Evolutionary conservation across 2,113 vertebrate genomes (phyloP).

Genomic region (Aptenodytes forsteri): DNA sequence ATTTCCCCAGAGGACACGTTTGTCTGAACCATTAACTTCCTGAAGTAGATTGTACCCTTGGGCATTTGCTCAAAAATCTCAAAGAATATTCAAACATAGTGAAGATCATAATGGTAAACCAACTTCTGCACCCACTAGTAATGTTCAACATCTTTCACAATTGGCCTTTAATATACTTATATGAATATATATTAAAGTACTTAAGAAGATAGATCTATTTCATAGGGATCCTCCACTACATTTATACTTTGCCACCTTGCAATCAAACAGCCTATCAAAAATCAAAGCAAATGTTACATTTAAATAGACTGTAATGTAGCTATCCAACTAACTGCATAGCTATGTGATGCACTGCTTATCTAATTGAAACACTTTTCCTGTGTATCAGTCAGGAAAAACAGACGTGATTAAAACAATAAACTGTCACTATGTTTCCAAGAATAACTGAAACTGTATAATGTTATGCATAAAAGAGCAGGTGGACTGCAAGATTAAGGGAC

Average conservation of each 20-base stretch:
- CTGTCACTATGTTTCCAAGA: constrained; percentile 54
- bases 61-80: not conserved
- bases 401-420: constrained; percentile 68
- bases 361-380: constrained; percentile 71
- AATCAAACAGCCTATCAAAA: not conserved
- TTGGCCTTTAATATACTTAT: not conserved
- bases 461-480: constrained; percentile 23
- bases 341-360: constrained; percentile 68
- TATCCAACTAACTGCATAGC: not conserved
- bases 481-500: constrained; percentile 42
- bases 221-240: not conserved
- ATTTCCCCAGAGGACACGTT: not conserved
- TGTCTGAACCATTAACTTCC: not conserved
- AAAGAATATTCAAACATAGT: not conserved
- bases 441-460: constrained; percentile 47
- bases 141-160: not conserved
- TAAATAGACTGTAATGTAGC: not conserved
- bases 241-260: not conserved
- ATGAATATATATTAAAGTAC: not conserved
- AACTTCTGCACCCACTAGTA: not conserved
- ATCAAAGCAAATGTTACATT: not conserved
- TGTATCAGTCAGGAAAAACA: constrained; percentile 67
- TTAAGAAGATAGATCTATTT: not conserved
- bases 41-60: not conserved
- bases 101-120: not conserved